phyloP scores from a whole-genome alignment of 2,797 vertebrate genomes.

The Paramormyrops hopkinsi region DNA sequence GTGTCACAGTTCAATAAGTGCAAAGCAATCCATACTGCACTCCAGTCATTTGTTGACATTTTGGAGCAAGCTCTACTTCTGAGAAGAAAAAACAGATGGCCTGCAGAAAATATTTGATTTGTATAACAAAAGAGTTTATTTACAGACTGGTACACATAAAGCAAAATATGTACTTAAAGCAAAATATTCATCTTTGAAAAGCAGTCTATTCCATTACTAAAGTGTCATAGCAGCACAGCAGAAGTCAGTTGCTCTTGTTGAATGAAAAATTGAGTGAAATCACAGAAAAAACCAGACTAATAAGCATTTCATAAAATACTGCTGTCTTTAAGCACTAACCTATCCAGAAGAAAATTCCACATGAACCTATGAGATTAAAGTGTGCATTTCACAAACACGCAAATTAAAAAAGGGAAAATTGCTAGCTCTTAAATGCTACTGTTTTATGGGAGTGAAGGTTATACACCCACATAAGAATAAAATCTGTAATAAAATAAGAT shows the following conservation, averaged over 20 bases:
- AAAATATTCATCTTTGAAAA: not conserved
- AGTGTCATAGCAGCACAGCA: not conserved
- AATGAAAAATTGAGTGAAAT: not conserved
- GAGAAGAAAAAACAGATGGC: not conserved
- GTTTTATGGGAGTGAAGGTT: not conserved
- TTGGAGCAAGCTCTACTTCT: not conserved
- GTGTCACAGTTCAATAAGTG: not conserved
- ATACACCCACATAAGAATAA: not conserved
- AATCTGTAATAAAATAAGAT: not conserved
- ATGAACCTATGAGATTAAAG: not conserved
- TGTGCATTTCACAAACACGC: not conserved
- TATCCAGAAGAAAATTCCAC: not conserved
- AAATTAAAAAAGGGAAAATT: not conserved
- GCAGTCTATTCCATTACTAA: not conserved
- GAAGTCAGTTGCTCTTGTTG: not conserved
- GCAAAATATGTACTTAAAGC: not conserved
- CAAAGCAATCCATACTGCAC: not conserved
- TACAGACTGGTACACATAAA: not conserved
- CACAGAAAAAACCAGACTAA: not conserved
- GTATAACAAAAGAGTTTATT: not conserved
- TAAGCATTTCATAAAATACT: not conserved
- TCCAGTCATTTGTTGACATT: not conserved
- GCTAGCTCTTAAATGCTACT: not conserved
- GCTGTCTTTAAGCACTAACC: not conserved
- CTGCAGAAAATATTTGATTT: not conserved